Evolutionary conservation across 2,888 invertebrate species (phyloP).

Genomic region (Conchocele bisecta): DNA sequence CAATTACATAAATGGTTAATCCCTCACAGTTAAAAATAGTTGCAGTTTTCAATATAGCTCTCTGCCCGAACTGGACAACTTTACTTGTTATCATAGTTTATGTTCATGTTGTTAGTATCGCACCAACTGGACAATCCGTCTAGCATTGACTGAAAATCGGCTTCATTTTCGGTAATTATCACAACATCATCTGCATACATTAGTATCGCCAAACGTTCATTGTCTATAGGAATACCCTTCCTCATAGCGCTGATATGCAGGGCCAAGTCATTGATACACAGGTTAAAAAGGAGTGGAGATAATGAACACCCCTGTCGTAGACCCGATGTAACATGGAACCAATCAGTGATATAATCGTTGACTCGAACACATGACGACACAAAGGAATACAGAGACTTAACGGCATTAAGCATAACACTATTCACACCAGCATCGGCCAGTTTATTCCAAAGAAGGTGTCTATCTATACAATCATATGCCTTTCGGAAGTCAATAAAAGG

Average conservation of each 20-base stretch:
- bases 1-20: neutral
- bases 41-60: neutral
- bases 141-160: conserved; percentile 8
- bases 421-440: neutral
- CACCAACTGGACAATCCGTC: neutral
- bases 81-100: conserved; percentile 2
- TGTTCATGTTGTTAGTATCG: neutral
- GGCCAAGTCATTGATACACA: conserved; percentile 11
- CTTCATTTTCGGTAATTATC: neutral
- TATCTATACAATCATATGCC: neutral
- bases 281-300: conserved; percentile 3
- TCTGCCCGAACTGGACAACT: conserved; percentile 17
- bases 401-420: neutral
- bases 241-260: neutral
- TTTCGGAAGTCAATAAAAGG: neutral
- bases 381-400: neutral
- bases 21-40: conserved; percentile 7
- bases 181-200: conserved; percentile 14
- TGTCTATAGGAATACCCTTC: conserved; percentile 4
- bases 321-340: conserved; percentile 6
- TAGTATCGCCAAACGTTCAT: conserved; percentile 5
- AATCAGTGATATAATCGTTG: neutral
- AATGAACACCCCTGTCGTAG: conserved; percentile 12
- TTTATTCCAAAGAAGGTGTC: neutral
- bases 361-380: neutral